Evolutionary conservation across 1,140 invertebrate genomes (phyloP), one percentile per base, ranked within the genome.

Genomic region (Planococcus citri): DNA sequence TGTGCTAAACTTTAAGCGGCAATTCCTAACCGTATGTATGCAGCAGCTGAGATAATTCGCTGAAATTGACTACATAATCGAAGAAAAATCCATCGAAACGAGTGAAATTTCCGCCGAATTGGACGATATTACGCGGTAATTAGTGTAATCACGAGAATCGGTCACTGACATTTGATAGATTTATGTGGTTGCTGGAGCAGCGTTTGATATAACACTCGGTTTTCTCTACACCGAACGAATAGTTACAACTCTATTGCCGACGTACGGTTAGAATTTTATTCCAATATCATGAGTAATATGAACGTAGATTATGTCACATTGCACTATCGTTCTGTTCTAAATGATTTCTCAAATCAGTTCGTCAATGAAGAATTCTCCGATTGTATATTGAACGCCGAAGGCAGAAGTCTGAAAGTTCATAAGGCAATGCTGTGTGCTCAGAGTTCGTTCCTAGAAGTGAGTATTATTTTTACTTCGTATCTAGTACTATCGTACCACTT

Each of bases 311-410:
- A 64, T 64, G 21, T 27, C 20, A 64, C 60, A 24, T 64, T 64
- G 25, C 60, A 64, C 22, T 64, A 25, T 64, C 12, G 25, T 6
- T 64, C 60, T 4, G 25, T 64, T 22, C 10, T 64, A 17, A 64
- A 27, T 25, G 25, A 64, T 64, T 64, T 64, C 60, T 64, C 60
- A 64, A 27, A 64, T 64, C 60, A 64, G 20, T 64, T 64, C 60
- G 4, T 12, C 1, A 64, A 64, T 25, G 60, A 64, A 64, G 60
- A 64, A 25, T 64, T 64, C 20, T 27, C 25, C 60, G 60, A 64
- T 64, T 64, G 60, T 64, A 25, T 27, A 27, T 25, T 64, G 10
- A 64, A 64, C 20, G 60, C 60, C 22, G 60, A 64, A 64, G 60
- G 60, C 22, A 64, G 24, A 64, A 64, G 60, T 17, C 10, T 64